These are phyloP conservation scores for Aporrectodea caliginosa DNA, from an alignment of 1,140 invertebrate genomes.

Conservation along the genomic window DNA sequence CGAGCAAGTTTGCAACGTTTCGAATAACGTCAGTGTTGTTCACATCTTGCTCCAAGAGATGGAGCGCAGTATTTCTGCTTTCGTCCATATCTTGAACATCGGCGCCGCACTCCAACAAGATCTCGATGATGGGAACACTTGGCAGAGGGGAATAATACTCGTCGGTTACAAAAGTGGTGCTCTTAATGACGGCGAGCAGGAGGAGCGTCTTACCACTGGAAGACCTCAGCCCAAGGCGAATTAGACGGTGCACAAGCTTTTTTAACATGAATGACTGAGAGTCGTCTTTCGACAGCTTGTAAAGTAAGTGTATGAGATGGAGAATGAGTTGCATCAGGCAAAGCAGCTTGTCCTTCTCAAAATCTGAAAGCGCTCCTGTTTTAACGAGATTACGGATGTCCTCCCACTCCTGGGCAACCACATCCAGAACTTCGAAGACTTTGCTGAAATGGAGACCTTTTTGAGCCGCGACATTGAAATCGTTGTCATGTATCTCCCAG, in stretches of 20 bases:
- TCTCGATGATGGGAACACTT: not conserved
- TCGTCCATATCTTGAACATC: not conserved
- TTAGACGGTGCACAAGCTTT: not conserved
- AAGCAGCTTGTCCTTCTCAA: not conserved
- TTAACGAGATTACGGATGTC: not conserved
- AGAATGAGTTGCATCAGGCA: not conserved
- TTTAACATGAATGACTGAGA: not conserved
- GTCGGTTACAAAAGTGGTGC: not conserved
- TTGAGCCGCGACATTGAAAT: not conserved
- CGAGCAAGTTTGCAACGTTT: not conserved
- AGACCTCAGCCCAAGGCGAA: not conserved
- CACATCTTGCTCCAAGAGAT: not conserved
- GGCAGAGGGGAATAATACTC: not conserved
- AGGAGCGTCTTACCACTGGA: not conserved
- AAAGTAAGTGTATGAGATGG: not conserved
- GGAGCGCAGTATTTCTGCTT: not conserved
- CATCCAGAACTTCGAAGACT: not conserved
- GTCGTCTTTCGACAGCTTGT: not conserved
- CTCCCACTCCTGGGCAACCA: not conserved
- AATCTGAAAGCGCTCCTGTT: not conserved
- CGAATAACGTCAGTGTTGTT: not conserved
- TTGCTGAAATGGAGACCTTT: not conserved
- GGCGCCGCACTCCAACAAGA: not conserved
- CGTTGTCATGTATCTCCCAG: constrained; percentile 27
- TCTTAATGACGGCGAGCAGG: not conserved